A percentile compares a stretch with the other conserved stretches of the same genome.
phyloP scores from a whole-genome alignment of 1,140 invertebrate genomes.

The Zeugodacus cucurbitae region DNA sequence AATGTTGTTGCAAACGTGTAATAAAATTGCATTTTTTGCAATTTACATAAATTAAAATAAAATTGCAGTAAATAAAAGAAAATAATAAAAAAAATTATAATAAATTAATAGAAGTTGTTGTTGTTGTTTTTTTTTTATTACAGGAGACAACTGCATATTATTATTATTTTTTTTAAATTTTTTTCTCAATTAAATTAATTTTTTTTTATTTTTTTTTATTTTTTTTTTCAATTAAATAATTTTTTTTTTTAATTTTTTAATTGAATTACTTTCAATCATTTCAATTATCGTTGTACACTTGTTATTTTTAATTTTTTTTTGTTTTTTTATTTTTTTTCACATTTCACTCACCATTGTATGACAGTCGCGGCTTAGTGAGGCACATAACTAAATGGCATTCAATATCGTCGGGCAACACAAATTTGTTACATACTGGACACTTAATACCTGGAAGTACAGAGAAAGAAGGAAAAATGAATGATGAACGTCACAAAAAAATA shows the following conservation, averaged over 20 bases:
- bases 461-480: neutral
- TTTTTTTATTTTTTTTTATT: neutral
- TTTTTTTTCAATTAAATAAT: neutral
- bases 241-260: neutral
- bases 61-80: neutral
- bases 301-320: neutral
- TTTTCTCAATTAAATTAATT: neutral
- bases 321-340: neutral
- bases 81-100: neutral
- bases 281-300: constrained; percentile 5
- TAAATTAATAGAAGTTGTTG: neutral
- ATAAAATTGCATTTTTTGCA: neutral
- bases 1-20: neutral
- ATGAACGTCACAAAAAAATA: neutral
- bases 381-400: constrained; percentile 99
- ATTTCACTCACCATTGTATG: constrained; percentile 90
- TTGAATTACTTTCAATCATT: neutral
- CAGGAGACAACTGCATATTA: neutral
- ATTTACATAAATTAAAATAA: neutral
- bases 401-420: constrained; percentile 96
- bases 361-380: constrained; percentile 97
- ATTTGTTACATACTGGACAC: constrained; percentile 98
- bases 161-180: neutral
- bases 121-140: neutral
- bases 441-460: constrained; percentile 82